phyloP scores from a whole-genome alignment of 2,113 vertebrate species.

The Periophthalmus modestus region DNA sequence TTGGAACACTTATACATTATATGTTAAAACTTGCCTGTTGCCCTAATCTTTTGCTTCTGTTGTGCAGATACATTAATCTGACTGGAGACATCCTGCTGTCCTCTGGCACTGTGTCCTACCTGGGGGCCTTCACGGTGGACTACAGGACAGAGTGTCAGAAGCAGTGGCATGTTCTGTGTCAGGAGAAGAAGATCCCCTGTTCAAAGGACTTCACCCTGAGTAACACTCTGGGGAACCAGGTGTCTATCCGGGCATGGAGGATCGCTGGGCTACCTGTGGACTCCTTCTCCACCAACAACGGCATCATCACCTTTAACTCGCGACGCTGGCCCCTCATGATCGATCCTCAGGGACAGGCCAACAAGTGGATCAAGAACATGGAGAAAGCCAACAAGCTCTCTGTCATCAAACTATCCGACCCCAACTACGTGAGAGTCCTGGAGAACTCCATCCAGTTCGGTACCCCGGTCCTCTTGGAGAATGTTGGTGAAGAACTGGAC shows the following conservation, averaged over 20 bases:
- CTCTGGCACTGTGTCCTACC: slow-evolving; percentile 83
- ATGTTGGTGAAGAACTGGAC: slow-evolving; percentile 87
- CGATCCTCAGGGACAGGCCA: slow-evolving; percentile 89
- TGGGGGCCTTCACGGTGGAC: slow-evolving; percentile 87
- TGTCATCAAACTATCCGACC: slow-evolving; percentile 82
- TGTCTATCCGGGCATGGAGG: slow-evolving; percentile 86
- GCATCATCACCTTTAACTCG: slow-evolving; percentile 88
- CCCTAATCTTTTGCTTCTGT: background rate
- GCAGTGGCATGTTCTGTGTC: slow-evolving; percentile 65
- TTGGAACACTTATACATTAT: no score
- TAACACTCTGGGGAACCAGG: slow-evolving; percentile 83
- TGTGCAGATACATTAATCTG: slow-evolving; percentile 78
- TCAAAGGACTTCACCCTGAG: slow-evolving; percentile 84
- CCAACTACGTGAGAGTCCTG: slow-evolving; percentile 82
- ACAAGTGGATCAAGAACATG: slow-evolving; percentile 92
- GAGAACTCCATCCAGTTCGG: slow-evolving; percentile 91
- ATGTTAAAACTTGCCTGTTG: background rate
- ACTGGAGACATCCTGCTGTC: slow-evolving; percentile 88
- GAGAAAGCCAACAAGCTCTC: slow-evolving; percentile 85
- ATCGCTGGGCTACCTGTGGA: slow-evolving; percentile 89
- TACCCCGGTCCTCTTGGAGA: slow-evolving; percentile 86
- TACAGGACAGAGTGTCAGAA: slow-evolving; percentile 82
- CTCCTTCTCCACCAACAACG: slow-evolving; percentile 88
- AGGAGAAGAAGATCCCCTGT: slow-evolving; percentile 81
- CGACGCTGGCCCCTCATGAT: slow-evolving; percentile 91